Evolutionary conservation across 92 coral and sea anemone genomes (phyloP).

Genomic region (Epizoanthus ramosus): DNA sequence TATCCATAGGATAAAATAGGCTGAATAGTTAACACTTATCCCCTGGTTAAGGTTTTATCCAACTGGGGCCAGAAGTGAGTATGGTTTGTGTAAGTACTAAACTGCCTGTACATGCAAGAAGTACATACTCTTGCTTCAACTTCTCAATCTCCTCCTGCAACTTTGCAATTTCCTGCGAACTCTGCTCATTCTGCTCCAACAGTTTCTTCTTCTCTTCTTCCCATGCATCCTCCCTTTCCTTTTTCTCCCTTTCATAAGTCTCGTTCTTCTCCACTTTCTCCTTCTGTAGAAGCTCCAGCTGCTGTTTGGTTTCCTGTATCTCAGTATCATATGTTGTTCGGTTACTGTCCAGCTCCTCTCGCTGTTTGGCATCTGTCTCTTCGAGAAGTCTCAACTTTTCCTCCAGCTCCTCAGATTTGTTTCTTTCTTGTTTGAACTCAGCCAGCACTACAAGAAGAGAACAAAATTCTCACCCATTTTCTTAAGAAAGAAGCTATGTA

Average conservation of each 20-base stretch:
- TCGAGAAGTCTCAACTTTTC: conserved; percentile 70
- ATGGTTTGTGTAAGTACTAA: no score
- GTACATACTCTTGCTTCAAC: conserved; percentile 71
- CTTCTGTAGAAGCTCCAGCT: conserved; percentile 72
- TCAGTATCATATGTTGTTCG: conserved; percentile 72
- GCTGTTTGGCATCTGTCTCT: conserved; percentile 62
- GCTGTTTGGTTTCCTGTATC: conserved; percentile 63
- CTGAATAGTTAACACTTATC: no score
- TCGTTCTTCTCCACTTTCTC: conserved; percentile 77
- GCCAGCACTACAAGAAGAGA: conserved; percentile 64
- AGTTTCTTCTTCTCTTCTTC: conserved; percentile 71
- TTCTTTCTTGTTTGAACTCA: conserved; percentile 74
- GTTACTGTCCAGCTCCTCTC: conserved; percentile 60
- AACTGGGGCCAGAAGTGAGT: no score
- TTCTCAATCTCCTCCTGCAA: conserved; percentile 70
- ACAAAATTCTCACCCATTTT: no score
- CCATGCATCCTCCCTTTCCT: conserved; percentile 48
- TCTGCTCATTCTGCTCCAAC: conserved; percentile 71
- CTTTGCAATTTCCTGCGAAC: conserved; percentile 65
- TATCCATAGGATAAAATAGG: no score
- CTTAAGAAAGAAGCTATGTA: no score
- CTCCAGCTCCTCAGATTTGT: conserved; percentile 72
- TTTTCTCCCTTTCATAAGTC: conserved; percentile 58
- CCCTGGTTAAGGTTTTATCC: no score
- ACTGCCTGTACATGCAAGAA: neutral